Evolutionary conservation across 2,797 vertebrate genomes (phyloP), one percentile per base, ranked within the genome.

Genomic region (Gambelia wislizenii): DNA sequence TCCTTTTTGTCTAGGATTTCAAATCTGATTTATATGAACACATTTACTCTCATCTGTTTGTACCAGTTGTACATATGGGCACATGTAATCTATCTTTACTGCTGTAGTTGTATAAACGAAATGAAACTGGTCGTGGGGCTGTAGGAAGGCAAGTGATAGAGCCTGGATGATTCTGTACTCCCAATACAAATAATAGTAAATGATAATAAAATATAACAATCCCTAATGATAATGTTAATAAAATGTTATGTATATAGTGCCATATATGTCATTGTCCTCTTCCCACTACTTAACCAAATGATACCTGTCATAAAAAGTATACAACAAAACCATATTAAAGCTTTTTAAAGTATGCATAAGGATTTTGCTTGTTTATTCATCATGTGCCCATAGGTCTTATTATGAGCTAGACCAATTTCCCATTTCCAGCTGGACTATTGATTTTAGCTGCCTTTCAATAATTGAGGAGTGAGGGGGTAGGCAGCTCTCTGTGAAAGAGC

Each of bases 401-500:
- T 59, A 64, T 64, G 56, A 56, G 36, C 77, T 75, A 87, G 94
- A 85, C 36, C 20, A 33, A 89, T 75, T 89, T 86, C 78, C 70
- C 56, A 86, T 89, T 67, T 77, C 84, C 84, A 76, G 6, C 72
- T 76, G 56, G 56, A 64, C 56, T 82, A 89, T 89, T 82, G 89
- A 89, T 89, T 89, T 83, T 36, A 54, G 56, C 44, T 76, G 78
- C 78, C 47, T 76, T 70, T 89, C 36, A 85, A 86, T 89, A 86
- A 86, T 86, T 89, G 84, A 86, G 78, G 70, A 42, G 42, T 49
- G 36, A n/a, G 30, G 14, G 44, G 39, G 54, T n/a, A 42, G 83
- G 47, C 22, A 42, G 82, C 30, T 69, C 8, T 42, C 61, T 5
- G 33, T 8, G 52, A 39, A 52, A 13, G 54, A 39, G 30, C 36